phyloP scores from a whole-genome alignment of 1,140 invertebrate species.

The Drosophila paulistorum region DNA sequence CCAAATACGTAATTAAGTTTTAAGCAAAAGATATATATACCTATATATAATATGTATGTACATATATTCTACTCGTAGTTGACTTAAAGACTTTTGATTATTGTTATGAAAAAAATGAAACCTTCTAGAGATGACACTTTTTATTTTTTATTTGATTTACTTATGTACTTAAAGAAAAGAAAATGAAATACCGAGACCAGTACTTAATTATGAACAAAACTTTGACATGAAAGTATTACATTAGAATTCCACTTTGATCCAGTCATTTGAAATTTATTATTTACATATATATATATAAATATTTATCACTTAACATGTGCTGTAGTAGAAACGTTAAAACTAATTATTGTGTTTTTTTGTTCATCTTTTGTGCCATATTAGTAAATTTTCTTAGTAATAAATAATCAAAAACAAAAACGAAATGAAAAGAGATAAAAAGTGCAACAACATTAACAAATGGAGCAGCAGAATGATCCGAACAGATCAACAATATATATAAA shows the following conservation, averaged over 20 bases:
- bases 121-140: constrained; percentile 16
- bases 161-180: constrained; percentile 5
- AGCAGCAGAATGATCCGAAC: background rate
- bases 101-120: constrained; percentile 2
- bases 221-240: constrained; percentile 73
- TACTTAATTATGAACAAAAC: constrained; percentile 66
- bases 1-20: constrained; percentile 10
- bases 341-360: constrained; percentile 61
- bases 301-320: constrained; percentile 71
- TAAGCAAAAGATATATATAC: constrained; percentile 25
- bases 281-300: constrained; percentile 36
- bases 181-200: constrained; percentile 61
- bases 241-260: constrained; percentile 68
- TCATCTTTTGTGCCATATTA: constrained; percentile 71
- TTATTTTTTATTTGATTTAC: constrained; percentile 1
- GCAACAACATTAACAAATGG: too few relatives aligned
- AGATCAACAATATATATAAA: background rate
- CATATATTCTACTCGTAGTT: constrained; percentile 11
- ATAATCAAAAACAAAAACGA: constrained; percentile 14
- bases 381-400: constrained; percentile 48
- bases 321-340: constrained; percentile 68
- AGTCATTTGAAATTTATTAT: constrained; percentile 28
- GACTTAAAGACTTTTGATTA: constrained; percentile 11
- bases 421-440: background rate
- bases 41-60: constrained; percentile 26